phyloP scores from a whole-genome alignment of 2,888 invertebrate species.

The Eurytoma californica region DNA sequence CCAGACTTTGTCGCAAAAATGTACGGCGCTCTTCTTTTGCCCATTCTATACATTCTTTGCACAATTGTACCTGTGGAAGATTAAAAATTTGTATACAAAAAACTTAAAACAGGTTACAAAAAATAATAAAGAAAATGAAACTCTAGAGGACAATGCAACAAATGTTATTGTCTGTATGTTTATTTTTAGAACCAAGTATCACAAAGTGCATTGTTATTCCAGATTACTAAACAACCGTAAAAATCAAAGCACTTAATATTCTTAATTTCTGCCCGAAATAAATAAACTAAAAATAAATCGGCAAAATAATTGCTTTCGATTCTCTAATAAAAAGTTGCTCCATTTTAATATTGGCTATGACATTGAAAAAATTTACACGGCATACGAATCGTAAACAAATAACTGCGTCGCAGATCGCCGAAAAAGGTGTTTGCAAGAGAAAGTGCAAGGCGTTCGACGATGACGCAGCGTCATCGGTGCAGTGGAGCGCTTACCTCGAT shows the following conservation, averaged over 20 bases:
- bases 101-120: background rate
- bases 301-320: background rate
- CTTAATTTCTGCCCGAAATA: background rate
- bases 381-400: too few species aligned
- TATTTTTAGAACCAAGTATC: conserved; percentile 22
- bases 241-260: too few species aligned
- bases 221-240: background rate
- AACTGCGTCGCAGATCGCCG: background rate
- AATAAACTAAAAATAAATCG: background rate
- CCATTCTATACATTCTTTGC: conserved; percentile 99
- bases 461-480: background rate
- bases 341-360: background rate
- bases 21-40: conserved; percentile 98
- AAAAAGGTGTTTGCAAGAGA: background rate
- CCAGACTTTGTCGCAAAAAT: conserved; percentile 96
- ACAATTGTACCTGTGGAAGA: conserved; percentile 81
- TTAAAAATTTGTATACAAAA: conserved; percentile 2
- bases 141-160: background rate
- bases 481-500: conserved; percentile 80
- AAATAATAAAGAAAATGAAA: background rate
- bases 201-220: background rate
- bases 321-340: background rate
- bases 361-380: too few species aligned
- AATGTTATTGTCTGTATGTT: background rate
- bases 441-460: background rate